Evolutionary conservation across 1,140 invertebrate species (phyloP), one percentile per base, ranked within the genome.

Genomic region (Neotoxoptera formosana): DNA sequence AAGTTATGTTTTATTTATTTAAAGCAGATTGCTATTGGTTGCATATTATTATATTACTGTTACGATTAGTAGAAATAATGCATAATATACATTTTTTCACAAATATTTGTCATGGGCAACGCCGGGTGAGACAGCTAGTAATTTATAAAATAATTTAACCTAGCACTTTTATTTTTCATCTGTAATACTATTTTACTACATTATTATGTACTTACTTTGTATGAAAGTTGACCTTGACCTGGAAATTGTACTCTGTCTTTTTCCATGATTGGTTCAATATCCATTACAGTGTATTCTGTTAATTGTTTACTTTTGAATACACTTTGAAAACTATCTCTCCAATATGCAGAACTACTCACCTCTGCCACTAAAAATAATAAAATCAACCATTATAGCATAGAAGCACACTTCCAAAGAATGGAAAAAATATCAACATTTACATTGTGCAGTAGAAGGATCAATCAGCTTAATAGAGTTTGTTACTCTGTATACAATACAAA

Each of bases 281-380:
- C 98, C 97, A 99, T 99, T 1, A 99, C 98, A 94, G 98, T 97
- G 95, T 98, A 99, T 95, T 99, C 98, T 6, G 97, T 97, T 88
- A 99, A 95, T 94, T 99, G 98, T 95, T 98, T 99, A 1, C 98
- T 97, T 95, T 98, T 97, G 94, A 98, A 99, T 87, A 99, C 97
- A 76, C 97, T 96, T 60, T 96, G 96, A 95, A 99, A 99, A 17
- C 98, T 97, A 94, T 97, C 95, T 94, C 98, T 96, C 97, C 98
- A 99, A 95, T 97, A 99, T 6, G 96, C 95, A 14, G 96, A 97
- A 25, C 97, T 96, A 94, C 96, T 97, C 8, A 99, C 94, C 95
- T 99, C 98, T 94, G 98, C 98, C 95, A 98, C 98, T 98, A 94
- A 91, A 76, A 90, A 90, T n/a, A 67, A 89, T 23, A 53, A 4